Conservation (phyloP, 2,888 invertebrate species). For the Hemaris fuciformis region DNA sequence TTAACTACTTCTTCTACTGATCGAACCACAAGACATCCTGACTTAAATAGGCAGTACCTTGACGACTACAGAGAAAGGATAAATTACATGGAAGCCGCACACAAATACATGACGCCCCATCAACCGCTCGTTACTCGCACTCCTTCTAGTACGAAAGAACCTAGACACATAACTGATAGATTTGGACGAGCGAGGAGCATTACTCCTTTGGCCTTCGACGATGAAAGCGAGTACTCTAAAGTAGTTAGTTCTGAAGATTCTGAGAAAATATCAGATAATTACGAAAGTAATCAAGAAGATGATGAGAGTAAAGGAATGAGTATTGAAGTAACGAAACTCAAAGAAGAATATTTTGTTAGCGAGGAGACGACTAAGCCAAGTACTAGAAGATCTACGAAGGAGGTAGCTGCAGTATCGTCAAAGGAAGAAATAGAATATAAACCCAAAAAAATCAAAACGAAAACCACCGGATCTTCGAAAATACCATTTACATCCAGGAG, state of each 20-base stretch:
- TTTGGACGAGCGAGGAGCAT: slow-evolving; percentile 5
- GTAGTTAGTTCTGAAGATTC: slow-evolving; percentile 3
- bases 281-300: neutral
- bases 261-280: slow-evolving; percentile 12
- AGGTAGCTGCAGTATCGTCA: neutral
- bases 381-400: neutral
- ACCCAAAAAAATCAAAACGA: neutral
- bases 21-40: neutral
- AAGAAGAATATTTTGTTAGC: neutral
- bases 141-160: neutral
- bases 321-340: neutral
- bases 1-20: slow-evolving; percentile 10
- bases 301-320: slow-evolving; percentile 6
- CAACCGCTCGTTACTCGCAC: neutral
- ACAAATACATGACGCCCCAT: neutral
- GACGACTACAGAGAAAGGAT: neutral
- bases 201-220: slow-evolving; percentile 7
- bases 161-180: neutral
- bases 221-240: slow-evolving; percentile 1
- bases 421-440: neutral
- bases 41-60: neutral
- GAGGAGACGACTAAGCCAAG: neutral
- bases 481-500: neutral
- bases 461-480: neutral
- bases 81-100: neutral